Base-by-base conservation (phyloP, 2,113 vertebrate species). In the chimpanzee (Pan troglodytes) region DNA sequence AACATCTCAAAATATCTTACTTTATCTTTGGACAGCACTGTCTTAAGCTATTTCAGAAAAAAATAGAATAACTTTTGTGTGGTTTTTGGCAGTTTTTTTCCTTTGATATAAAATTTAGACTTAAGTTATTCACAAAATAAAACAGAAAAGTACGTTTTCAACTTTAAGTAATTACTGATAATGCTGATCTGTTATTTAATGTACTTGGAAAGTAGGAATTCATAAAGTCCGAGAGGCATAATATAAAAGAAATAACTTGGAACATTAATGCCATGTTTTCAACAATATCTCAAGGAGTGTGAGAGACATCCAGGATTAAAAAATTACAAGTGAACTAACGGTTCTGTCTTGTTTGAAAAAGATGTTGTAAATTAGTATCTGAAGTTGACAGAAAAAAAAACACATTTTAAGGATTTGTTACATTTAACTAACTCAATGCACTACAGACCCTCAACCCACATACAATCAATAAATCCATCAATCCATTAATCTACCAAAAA, bases 331-430 rank as follows among this genome's bases (percentile, higher is more conserved):
- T 30, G 55, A 78, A n/a, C 25, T 43, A 79, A 30, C 76, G 16
- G 27, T n/a, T n/a, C 57, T 67, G 20, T 52, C 40, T 82, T 86
- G 88, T 16, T 64, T 23, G 9, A 32, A 90, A 8, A 79, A 72
- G 25, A 86, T 82, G 0, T 11, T 18, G 30, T 40, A 93, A 82
- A 52, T 76, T 84, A 57, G 25, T 55, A 83, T 73, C 35, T 72
- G 35, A 67, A 80, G n/a, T 64, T 96, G 81, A 35, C 27, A 93
- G 5, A 88, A 67, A 90, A 92, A 45, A 45, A 87, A 78, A 57
- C 81, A 67, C 16, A 73, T 72, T 82, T 92, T 87, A 94, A 87
- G 61, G 14, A 89, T 68, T 88, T 94, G 90, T n/a, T 92, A 88
- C 79, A 93, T 93, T 91, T 73, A 93, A 85, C 72, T 85, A 10